A percentile compares a stretch with the other conserved stretches of the same genome.
Evolutionary conservation across 2,113 vertebrate genomes (phyloP).

Genomic region (Mormoops blainvillei): DNA sequence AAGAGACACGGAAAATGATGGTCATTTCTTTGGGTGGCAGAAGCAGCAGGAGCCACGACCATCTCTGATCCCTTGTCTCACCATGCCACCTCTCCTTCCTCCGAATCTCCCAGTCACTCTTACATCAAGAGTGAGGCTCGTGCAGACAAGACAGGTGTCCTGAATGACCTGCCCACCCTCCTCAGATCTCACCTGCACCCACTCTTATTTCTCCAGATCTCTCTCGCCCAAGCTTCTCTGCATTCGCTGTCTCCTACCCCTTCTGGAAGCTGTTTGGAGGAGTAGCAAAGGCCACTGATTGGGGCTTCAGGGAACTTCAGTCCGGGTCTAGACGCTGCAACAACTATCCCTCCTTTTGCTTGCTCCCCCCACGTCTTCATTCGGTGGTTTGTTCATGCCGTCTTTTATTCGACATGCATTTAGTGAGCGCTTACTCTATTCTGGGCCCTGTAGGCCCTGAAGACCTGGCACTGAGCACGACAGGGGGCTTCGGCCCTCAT

Average conservation of each 20-base stretch:
- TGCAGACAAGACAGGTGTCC: background rate
- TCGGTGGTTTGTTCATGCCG: background rate
- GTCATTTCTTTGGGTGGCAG: background rate
- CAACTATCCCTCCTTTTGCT: background rate
- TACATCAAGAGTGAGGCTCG: background rate
- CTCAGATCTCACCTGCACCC: fast-evolving
- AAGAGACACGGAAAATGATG: background rate
- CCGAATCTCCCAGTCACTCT: background rate
- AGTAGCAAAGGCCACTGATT: background rate
- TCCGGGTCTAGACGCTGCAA: background rate
- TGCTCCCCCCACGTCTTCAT: background rate
- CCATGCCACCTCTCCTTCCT: background rate
- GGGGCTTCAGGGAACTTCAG: background rate
- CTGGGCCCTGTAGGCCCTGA: background rate
- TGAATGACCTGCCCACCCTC: background rate
- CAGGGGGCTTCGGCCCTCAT: too few species aligned
- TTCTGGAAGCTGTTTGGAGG: background rate
- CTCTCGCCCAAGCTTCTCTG: background rate
- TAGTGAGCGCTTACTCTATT: background rate
- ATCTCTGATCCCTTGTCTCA: background rate
- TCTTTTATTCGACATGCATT: background rate
- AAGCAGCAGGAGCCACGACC: background rate
- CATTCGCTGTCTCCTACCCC: background rate
- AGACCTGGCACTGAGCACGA: background rate
- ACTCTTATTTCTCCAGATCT: background rate